Conservation (phyloP, 2,888 invertebrate genomes). For the Meta bourneti region DNA sequence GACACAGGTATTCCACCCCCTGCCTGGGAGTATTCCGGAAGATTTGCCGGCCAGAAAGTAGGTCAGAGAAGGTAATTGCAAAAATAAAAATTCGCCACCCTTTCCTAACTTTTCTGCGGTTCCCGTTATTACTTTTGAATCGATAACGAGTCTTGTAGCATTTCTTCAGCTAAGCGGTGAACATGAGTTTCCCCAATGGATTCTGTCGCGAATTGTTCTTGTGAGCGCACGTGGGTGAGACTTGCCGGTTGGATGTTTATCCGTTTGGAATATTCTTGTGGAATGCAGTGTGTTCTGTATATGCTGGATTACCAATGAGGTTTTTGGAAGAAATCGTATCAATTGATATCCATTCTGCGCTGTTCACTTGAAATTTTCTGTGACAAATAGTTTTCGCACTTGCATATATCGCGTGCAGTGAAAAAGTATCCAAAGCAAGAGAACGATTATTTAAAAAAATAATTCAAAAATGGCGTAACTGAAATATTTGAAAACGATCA, state of each 20-base stretch:
- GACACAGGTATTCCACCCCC: constrained; percentile 5
- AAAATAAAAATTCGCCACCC: constrained; percentile 18
- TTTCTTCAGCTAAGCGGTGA: background rate
- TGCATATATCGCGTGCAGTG: too few relatives aligned
- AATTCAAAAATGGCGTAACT: too few relatives aligned
- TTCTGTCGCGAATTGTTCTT: background rate
- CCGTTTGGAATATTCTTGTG: background rate
- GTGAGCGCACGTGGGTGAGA: background rate
- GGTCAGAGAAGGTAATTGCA: constrained; percentile 36
- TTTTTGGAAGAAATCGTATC: background rate
- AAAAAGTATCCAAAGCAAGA: too few relatives aligned
- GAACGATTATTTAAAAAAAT: too few relatives aligned
- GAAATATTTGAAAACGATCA: too few relatives aligned
- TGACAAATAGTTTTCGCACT: too few relatives aligned
- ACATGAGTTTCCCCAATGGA: background rate
- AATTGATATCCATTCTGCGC: too few relatives aligned
- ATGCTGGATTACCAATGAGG: background rate
- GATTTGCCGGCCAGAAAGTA: constrained; percentile 33
- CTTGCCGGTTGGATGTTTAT: background rate
- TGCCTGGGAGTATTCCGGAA: constrained; percentile 1
- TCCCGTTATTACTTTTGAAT: constrained; percentile 31
- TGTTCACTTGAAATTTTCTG: too few relatives aligned
- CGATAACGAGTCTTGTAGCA: constrained; percentile 3
- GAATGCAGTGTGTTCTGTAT: background rate
- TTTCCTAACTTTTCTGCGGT: background rate